phyloP scores from a whole-genome alignment of 2,888 invertebrate genomes.

The Anthrax anthrax region DNA sequence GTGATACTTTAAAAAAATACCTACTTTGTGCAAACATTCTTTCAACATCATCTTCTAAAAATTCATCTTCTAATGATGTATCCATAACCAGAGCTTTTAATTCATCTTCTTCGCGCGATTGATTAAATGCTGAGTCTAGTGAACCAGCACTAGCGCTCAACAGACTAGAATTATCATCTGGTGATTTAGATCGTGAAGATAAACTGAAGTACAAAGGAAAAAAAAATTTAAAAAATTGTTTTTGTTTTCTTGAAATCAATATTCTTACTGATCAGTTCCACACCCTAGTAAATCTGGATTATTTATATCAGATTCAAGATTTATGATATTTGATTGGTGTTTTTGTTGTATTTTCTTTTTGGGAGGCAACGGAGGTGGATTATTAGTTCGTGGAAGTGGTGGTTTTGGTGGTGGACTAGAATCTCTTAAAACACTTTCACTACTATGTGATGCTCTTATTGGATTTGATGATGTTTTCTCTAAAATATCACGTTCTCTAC shows the following conservation, averaged over 20 bases:
- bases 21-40: conserved; percentile 25
- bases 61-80: conserved; percentile 21
- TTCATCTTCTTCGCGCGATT: conserved; percentile 71
- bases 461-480: conserved; percentile 38
- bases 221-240: neutral
- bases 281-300: conserved; percentile 48
- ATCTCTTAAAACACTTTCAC: conserved; percentile 62
- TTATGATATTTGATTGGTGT: conserved; percentile 35
- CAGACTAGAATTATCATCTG: conserved; percentile 53
- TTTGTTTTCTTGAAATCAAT: too few species aligned
- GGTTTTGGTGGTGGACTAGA: conserved; percentile 77
- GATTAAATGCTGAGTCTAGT: conserved; percentile 74
- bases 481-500: conserved; percentile 31
- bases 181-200: conserved; percentile 61
- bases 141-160: conserved; percentile 62
- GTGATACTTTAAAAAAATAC: conserved; percentile 16
- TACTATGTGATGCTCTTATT: conserved; percentile 64
- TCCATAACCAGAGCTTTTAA: conserved; percentile 45
- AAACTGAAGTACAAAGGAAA: conserved; percentile 27
- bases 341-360: conserved; percentile 44
- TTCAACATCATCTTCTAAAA: conserved; percentile 25
- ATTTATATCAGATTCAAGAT: conserved; percentile 25
- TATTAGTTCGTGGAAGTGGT: conserved; percentile 52
- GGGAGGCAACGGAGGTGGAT: conserved; percentile 67
- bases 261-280: conserved; percentile 43